Conservation (phyloP, 2,888 invertebrate species). For the Panopea generosa region DNA sequence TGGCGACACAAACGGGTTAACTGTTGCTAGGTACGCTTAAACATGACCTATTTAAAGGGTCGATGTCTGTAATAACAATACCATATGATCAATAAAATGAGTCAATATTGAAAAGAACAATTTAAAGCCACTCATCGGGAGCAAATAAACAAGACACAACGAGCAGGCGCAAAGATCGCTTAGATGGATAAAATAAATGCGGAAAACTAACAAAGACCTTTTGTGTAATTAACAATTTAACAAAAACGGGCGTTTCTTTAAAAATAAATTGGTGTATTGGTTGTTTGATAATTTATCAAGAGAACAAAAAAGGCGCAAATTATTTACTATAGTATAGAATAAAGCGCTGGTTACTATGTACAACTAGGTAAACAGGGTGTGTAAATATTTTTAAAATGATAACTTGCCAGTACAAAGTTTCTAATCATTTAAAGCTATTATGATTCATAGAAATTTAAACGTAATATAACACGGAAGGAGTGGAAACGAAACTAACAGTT, state of each 20-base stretch:
- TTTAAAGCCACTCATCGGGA: constrained; percentile 58
- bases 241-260: no score
- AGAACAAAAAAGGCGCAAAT: constrained; percentile 1
- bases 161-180: constrained; percentile 42
- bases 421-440: constrained; percentile 31
- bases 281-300: no score
- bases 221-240: no score
- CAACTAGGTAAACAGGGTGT: constrained; percentile 17
- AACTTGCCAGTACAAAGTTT: constrained; percentile 28
- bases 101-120: constrained; percentile 62
- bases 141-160: constrained; percentile 60
- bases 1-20: constrained; percentile 26
- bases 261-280: no score
- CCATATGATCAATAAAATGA: constrained; percentile 44
- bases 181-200: constrained; percentile 8
- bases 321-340: constrained; percentile 2
- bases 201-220: not conserved
- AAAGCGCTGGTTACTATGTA: constrained; percentile 8
- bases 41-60: constrained; percentile 59
- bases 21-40: constrained; percentile 70
- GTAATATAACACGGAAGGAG: no score
- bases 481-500: no score
- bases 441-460: constrained; percentile 31
- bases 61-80: constrained; percentile 18
- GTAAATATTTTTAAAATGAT: no score